Evolutionary conservation across 2,797 vertebrate species (phyloP).

Genomic region (Amblyraja radiata): DNA sequence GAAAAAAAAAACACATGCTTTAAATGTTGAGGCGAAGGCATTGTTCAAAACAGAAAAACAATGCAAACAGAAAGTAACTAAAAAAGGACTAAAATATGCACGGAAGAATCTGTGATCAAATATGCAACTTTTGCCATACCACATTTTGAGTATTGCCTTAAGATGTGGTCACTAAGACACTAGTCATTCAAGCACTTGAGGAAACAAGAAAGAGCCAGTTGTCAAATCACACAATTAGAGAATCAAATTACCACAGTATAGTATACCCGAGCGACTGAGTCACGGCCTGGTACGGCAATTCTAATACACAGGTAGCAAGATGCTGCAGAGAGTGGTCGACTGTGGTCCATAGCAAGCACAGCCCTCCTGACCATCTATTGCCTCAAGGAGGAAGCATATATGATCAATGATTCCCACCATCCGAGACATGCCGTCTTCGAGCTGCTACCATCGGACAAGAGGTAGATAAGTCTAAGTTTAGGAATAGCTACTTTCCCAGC

Average conservation of each 20-base stretch:
- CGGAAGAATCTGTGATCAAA: not conserved
- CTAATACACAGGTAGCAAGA: no score
- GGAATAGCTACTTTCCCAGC: no score
- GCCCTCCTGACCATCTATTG: no score
- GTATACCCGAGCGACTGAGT: no score
- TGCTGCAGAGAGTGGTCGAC: no score
- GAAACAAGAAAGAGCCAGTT: not conserved
- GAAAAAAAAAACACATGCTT: not conserved
- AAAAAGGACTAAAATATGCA: not conserved
- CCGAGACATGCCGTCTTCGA: no score
- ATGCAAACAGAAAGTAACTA: not conserved
- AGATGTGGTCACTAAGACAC: not conserved
- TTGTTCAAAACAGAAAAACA: not conserved
- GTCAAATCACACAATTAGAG: not conserved
- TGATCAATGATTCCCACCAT: no score
- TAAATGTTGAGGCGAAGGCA: not conserved
- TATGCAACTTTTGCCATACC: not conserved
- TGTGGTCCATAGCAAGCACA: no score
- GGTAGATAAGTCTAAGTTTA: no score
- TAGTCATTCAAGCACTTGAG: not conserved
- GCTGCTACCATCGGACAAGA: no score
- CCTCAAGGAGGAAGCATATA: no score
- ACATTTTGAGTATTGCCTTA: not conserved
- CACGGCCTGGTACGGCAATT: no score
- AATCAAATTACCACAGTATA: not conserved